Conservation (phyloP, 2,888 invertebrate genomes). For the Drosophila neotestacea region DNA sequence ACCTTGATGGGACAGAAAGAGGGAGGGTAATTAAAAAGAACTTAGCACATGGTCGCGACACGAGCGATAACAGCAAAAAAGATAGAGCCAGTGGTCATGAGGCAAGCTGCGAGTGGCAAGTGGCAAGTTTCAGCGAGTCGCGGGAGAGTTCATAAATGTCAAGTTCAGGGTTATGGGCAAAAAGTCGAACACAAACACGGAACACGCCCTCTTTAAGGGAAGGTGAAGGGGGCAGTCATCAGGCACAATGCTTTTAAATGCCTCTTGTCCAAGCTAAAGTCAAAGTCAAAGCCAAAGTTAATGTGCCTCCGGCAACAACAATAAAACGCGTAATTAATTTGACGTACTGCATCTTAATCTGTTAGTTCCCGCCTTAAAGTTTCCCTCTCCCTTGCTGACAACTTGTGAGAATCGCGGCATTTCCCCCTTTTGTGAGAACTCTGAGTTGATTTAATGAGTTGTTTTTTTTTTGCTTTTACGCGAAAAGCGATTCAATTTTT, state of each 20-base stretch:
- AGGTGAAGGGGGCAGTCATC: background rate
- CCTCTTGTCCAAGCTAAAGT: conserved; percentile 27
- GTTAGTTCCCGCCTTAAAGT: conserved; percentile 8
- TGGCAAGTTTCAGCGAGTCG: conserved; percentile 27
- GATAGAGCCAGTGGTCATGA: conserved; percentile 19
- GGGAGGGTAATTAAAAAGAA: conserved; percentile 71
- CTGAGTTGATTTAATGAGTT: conserved; percentile 66
- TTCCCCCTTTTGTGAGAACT: conserved; percentile 50
- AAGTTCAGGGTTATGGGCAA: conserved; percentile 70
- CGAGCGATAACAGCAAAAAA: conserved; percentile 43
- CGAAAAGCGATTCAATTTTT: conserved; percentile 63
- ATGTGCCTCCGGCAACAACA: conserved; percentile 40
- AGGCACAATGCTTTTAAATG: conserved; percentile 40
- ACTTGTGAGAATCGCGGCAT: conserved; percentile 50
- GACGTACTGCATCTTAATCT: conserved; percentile 68
- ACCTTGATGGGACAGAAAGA: conserved; percentile 24
- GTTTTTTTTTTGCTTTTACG: conserved; percentile 12
- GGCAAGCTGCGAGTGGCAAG: conserved; percentile 18
- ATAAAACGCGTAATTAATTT: conserved; percentile 74
- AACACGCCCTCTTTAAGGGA: conserved; percentile 19
- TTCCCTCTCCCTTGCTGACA: conserved; percentile 31
- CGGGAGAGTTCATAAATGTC: conserved; percentile 71
- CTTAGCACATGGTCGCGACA: conserved; percentile 70
- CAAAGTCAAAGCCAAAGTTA: conserved; percentile 22
- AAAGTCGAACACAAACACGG: conserved; percentile 26